phyloP scores from a whole-genome alignment of 2,888 invertebrate species.

The Hirtodrosophila confusa region DNA sequence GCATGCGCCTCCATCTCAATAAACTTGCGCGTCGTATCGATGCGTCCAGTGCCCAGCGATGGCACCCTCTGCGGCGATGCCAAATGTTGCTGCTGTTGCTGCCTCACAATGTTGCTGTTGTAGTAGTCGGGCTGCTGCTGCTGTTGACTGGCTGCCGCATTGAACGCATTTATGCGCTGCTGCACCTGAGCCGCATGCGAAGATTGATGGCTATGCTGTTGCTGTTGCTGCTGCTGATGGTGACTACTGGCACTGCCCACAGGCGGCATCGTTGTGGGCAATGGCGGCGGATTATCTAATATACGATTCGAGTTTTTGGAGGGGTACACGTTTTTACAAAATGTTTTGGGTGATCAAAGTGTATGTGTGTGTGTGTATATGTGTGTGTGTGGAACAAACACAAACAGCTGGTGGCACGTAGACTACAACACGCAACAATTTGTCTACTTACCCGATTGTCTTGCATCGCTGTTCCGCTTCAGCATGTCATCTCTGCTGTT shows the following conservation, averaged over 20 bases:
- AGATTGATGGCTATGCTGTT: constrained; percentile 50
- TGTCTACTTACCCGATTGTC: constrained; percentile 81
- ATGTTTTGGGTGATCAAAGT: constrained; percentile 38
- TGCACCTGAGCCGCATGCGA: constrained; percentile 74
- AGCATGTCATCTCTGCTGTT: constrained; percentile 81
- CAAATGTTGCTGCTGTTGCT: constrained; percentile 54
- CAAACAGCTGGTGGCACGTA: constrained; percentile 40
- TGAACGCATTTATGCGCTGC: constrained; percentile 80
- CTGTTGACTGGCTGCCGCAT: constrained; percentile 74
- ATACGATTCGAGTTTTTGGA: constrained; percentile 32
- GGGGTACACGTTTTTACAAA: constrained; percentile 63
- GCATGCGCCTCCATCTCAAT: constrained; percentile 78
- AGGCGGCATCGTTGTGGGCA: constrained; percentile 84
- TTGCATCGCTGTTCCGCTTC: constrained; percentile 81
- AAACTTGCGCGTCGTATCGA: constrained; percentile 74
- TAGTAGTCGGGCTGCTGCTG: constrained; percentile 63
- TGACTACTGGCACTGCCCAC: constrained; percentile 66
- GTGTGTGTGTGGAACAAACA: constrained; percentile 51
- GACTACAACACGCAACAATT: constrained; percentile 17
- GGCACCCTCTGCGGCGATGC: constrained; percentile 63
- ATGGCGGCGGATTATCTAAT: constrained; percentile 84
- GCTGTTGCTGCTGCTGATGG: constrained; percentile 44
- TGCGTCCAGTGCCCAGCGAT: constrained; percentile 53
- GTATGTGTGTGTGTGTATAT: constrained; percentile 20
- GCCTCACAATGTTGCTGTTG: constrained; percentile 53